Percentiles rank a stretch among this genome's conserved stretches.
phyloP scores from a whole-genome alignment of 2,113 vertebrate species.

The Platichthys flesus region DNA sequence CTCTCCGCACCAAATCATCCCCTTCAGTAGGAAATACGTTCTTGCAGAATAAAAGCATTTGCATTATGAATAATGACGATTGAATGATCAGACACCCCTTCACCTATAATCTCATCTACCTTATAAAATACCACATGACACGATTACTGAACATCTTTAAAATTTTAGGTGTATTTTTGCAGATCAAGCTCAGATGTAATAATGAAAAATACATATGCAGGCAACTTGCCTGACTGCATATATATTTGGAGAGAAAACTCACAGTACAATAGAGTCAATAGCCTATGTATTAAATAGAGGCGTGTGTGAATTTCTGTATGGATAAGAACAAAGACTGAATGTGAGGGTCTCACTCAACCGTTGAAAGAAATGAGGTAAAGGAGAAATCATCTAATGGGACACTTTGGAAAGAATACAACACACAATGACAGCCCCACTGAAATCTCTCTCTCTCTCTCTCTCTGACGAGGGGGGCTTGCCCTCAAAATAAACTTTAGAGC shows the following conservation, averaged over 20 bases:
- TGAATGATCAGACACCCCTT: neutral
- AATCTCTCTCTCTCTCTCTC: conserved; percentile 41
- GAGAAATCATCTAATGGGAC: neutral
- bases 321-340: neutral
- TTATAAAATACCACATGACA: neutral
- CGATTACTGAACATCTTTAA: neutral
- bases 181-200: neutral
- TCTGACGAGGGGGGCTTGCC: conserved; percentile 81
- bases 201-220: neutral
- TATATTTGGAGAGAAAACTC: neutral
- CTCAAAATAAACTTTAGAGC: conserved; percentile 86
- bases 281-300: neutral
- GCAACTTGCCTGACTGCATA: neutral
- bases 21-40: no score
- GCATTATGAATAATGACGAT: neutral
- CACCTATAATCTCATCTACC: neutral
- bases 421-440: conserved; percentile 33
- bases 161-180: neutral
- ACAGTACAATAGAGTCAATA: neutral
- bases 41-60: neutral
- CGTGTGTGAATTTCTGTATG: neutral
- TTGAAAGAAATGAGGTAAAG: neutral
- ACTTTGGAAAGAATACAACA: conserved; percentile 18
- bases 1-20: neutral
- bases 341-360: neutral